A percentile compares a stretch with the other conserved stretches of the same genome.
Evolutionary conservation across 92 coral and sea anemone genomes (phyloP).

Genomic region (Epizoanthus illoricatus): DNA sequence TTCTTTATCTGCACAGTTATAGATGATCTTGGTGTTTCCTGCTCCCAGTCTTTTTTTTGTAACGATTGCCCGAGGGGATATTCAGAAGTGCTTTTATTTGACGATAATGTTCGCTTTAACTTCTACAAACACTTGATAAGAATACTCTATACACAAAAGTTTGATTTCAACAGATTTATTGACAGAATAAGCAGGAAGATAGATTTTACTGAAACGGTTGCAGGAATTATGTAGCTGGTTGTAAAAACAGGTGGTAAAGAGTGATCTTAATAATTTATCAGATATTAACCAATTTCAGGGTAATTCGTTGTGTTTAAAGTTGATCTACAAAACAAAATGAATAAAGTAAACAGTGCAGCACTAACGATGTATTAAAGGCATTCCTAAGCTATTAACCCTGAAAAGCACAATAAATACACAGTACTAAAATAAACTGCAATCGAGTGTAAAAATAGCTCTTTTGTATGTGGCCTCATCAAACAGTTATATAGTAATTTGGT

Average conservation of each 20-base stretch:
- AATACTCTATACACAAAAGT: neutral
- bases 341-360: neutral
- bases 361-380: neutral
- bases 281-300: neutral
- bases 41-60: neutral
- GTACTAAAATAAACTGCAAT: conserved; percentile 4
- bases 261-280: neutral
- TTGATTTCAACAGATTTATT: neutral
- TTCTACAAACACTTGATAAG: neutral
- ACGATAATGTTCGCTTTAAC: neutral
- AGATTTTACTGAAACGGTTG: neutral
- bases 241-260: neutral
- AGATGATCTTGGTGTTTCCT: neutral
- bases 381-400: conserved; percentile 3
- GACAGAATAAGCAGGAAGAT: neutral
- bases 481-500: neutral
- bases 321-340: neutral
- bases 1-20: neutral
- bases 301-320: conserved; percentile 5
- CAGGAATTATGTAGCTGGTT: neutral
- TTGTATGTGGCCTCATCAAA: neutral
- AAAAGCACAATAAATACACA: conserved; percentile 5
- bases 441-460: neutral
- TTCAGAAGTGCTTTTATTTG: neutral
- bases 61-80: neutral